phyloP scores from a whole-genome alignment of 2,113 vertebrate genomes.

The Rhegmatorhina hoffmannsi region DNA sequence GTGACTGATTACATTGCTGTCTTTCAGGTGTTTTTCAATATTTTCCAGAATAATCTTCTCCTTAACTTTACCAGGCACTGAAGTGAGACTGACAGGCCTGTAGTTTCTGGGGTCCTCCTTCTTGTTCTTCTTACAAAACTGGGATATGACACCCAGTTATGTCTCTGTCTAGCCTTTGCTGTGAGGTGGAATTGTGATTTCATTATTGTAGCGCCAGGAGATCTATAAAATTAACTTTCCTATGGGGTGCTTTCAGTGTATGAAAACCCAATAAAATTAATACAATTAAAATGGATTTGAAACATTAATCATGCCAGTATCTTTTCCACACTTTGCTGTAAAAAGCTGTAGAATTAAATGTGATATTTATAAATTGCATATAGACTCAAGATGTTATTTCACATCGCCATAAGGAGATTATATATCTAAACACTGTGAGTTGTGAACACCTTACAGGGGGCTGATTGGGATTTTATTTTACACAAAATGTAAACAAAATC shows the following conservation, averaged over 20 bases:
- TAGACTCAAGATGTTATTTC: background rate
- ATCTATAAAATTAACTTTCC: background rate
- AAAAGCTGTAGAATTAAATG: background rate
- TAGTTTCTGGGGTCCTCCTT: background rate
- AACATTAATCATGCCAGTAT: background rate
- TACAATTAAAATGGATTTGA: background rate
- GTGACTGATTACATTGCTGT: background rate
- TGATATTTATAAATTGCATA: background rate
- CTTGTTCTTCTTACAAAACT: background rate
- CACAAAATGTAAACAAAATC: background rate
- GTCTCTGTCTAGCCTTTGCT: background rate
- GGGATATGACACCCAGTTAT: background rate
- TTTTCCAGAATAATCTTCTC: background rate
- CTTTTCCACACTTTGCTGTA: background rate
- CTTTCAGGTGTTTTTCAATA: background rate
- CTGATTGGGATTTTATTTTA: background rate
- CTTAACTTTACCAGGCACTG: background rate
- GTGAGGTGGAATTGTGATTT: accelerated
- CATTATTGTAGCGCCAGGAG: background rate
- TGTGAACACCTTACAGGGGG: background rate
- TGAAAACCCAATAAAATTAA: background rate
- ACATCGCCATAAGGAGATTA: background rate
- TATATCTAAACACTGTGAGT: background rate
- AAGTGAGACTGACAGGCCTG: background rate
- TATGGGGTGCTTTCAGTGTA: background rate